A percentile compares a stretch with the other conserved stretches of the same genome.
These are phyloP conservation scores for Melanophora roralis DNA, from an alignment of 2,888 invertebrate genomes.

Conservation along the genomic window DNA sequence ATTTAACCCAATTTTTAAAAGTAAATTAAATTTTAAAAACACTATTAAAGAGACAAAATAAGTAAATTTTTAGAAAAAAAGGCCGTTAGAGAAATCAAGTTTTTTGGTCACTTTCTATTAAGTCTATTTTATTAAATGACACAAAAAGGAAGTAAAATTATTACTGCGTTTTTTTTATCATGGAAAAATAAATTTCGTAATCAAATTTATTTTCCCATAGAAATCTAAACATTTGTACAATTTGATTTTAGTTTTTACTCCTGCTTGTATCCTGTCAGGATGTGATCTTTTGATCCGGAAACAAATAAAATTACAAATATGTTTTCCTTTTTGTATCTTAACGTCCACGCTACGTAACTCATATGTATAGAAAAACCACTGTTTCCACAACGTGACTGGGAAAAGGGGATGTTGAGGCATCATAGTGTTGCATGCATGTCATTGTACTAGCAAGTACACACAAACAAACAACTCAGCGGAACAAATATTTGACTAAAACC, in stretches of 20 bases:
- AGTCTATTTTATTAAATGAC: background rate
- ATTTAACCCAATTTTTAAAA: slow-evolving; percentile 39
- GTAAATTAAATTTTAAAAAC: slow-evolving; percentile 5
- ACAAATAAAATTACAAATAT: slow-evolving; percentile 70
- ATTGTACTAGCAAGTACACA: slow-evolving; percentile 27
- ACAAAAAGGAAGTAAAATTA: background rate
- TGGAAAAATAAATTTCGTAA: background rate
- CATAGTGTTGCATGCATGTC: slow-evolving; percentile 66
- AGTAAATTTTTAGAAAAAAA: background rate
- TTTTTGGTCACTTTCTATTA: background rate
- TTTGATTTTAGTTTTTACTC: slow-evolving; percentile 62
- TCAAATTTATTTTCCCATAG: slow-evolving; percentile 55
- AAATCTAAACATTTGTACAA: slow-evolving; percentile 59
- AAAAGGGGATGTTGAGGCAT: slow-evolving; percentile 63
- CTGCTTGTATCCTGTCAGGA: slow-evolving; percentile 73
- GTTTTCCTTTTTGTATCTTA: slow-evolving; percentile 51
- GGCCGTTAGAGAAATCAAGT: slow-evolving; percentile 28
- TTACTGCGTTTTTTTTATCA: background rate
- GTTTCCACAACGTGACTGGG: background rate
- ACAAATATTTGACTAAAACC: slow-evolving; percentile 66
- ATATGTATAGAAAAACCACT: slow-evolving; percentile 15
- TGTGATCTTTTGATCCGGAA: slow-evolving; percentile 76
- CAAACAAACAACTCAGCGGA: slow-evolving; percentile 45
- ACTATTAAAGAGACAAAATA: background rate
- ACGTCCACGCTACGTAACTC: slow-evolving; percentile 20